Evolutionary conservation across 2,113 vertebrate species (phyloP).

Genomic region (Phalacrocorax carbo): DNA sequence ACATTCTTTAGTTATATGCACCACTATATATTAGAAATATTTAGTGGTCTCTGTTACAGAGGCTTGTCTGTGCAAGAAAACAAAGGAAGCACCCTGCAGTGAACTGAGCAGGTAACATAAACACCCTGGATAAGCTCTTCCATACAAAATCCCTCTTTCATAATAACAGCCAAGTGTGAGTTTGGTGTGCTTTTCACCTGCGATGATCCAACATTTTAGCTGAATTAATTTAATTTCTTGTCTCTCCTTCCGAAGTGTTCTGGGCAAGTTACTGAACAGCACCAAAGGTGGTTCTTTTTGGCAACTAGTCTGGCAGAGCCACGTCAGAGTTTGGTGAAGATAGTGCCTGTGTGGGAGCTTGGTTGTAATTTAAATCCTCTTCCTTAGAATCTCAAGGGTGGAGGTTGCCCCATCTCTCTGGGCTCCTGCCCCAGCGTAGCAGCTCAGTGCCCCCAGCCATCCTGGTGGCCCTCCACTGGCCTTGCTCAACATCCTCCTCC

Average conservation of each 20-base stretch:
- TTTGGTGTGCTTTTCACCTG: not conserved
- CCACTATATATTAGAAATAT: not conserved
- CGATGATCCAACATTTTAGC: not conserved
- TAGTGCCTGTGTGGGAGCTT: not conserved
- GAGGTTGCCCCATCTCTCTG: not conserved
- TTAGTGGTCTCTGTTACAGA: not conserved
- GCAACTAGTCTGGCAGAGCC: not conserved
- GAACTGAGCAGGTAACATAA: not conserved
- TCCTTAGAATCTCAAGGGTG: not conserved
- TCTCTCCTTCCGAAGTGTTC: fast-evolving
- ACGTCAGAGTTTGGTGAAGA: not conserved
- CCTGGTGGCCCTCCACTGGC: not conserved
- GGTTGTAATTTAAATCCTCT: not conserved
- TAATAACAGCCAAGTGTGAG: not conserved
- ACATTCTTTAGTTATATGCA: not conserved
- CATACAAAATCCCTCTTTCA: not conserved
- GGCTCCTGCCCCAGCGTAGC: not conserved
- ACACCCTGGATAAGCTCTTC: not conserved
- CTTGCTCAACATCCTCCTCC: not conserved
- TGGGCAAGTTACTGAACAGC: not conserved
- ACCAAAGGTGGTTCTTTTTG: not conserved
- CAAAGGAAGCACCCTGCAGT: not conserved
- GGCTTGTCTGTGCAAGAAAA: not conserved
- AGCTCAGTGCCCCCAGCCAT: not conserved
- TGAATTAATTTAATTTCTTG: not conserved